These are phyloP conservation scores for Hydroisotoma schaefferi DNA, from an alignment of 2,888 invertebrate species.

Conservation along the genomic window DNA sequence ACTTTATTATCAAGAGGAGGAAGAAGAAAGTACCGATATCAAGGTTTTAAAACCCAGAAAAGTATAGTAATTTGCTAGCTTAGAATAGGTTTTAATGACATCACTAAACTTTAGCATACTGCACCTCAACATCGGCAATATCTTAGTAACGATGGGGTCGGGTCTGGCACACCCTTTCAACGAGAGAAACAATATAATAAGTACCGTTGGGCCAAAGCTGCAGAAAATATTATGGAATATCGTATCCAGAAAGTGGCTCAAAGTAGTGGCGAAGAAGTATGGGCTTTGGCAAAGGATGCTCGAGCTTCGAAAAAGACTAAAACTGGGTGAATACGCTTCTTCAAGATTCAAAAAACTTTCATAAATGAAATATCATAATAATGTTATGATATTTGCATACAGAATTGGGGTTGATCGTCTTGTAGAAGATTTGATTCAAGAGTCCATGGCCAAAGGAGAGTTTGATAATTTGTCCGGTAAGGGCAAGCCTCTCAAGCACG, in stretches of 20 bases:
- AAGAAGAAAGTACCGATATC: constrained; percentile 39
- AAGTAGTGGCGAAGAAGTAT: constrained; percentile 56
- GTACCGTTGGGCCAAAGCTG: constrained; percentile 65
- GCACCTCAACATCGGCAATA: constrained; percentile 86
- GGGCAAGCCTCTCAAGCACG: constrained; percentile 72
- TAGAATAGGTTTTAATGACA: neutral
- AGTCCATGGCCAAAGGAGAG: constrained; percentile 84
- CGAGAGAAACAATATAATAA: constrained; percentile 73
- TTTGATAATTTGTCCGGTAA: constrained; percentile 77
- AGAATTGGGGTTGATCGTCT: constrained; percentile 76
- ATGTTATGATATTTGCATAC: constrained; percentile 45
- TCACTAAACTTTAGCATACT: constrained; percentile 62
- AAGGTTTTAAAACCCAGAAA: constrained; percentile 32
- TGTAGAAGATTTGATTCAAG: constrained; percentile 87
- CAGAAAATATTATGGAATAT: constrained; percentile 63
- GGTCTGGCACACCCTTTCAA: constrained; percentile 72
- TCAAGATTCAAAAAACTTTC: neutral
- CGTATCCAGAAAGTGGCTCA: constrained; percentile 52
- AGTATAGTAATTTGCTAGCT: neutral
- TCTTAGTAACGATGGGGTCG: constrained; percentile 72
- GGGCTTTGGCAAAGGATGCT: constrained; percentile 62
- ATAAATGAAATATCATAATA: neutral
- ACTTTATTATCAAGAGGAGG: constrained; percentile 50
- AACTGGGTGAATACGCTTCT: constrained; percentile 63
- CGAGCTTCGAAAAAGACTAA: constrained; percentile 65